Evolutionary conservation across 2,113 vertebrate genomes (phyloP).

Genomic region (Oncorhynchus nerka): DNA sequence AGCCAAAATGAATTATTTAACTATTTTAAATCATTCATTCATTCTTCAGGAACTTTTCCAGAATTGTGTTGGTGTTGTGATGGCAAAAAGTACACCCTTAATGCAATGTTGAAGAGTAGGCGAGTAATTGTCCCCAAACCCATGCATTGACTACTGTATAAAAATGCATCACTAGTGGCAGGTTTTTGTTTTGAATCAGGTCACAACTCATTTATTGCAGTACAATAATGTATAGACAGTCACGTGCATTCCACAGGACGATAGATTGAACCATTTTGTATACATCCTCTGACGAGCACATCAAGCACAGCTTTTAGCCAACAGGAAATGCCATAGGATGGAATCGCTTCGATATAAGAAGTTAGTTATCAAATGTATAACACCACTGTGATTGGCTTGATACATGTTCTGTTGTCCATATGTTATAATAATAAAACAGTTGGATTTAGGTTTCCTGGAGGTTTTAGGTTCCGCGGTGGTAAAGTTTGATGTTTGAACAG

Average conservation of each 20-base stretch:
- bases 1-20: too few species aligned
- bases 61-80: too few species aligned
- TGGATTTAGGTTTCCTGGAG: conserved; percentile 53
- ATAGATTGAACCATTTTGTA: conserved; percentile 52
- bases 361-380: conserved; percentile 46
- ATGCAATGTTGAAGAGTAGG: too few species aligned
- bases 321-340: conserved; percentile 29
- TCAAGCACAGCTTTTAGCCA: conserved; percentile 2
- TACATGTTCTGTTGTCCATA: conserved; percentile 45
- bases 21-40: too few species aligned
- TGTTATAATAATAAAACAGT: conserved; percentile 58
- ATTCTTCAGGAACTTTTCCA: too few species aligned
- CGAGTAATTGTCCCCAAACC: too few species aligned
- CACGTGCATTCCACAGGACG: conserved; percentile 70
- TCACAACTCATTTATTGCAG: conserved; percentile 72
- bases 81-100: too few species aligned
- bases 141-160: too few species aligned
- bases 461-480: conserved; percentile 2
- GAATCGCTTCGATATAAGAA: conserved; percentile 24
- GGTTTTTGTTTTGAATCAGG: conserved; percentile 32
- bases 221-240: conserved; percentile 60
- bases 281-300: conserved; percentile 44
- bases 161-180: too few species aligned
- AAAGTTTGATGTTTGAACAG: not conserved
- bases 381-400: conserved; percentile 12